Evolutionary conservation across 2,888 invertebrate genomes (phyloP).

Genomic region (Panzeria rudis): DNA sequence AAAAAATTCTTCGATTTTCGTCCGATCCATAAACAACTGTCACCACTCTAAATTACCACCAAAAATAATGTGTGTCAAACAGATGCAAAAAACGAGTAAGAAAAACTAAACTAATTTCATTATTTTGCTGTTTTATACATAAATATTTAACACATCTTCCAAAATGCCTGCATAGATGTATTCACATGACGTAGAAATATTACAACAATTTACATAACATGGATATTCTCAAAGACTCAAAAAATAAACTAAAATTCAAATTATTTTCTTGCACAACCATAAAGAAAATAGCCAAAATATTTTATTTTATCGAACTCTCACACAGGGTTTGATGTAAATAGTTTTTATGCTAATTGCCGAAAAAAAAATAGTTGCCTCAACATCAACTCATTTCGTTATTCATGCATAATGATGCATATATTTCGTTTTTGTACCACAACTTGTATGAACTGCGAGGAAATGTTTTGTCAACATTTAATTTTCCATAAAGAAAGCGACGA

Average conservation of each 20-base stretch:
- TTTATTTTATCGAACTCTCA: conserved; percentile 4
- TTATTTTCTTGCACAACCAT: conserved; percentile 41
- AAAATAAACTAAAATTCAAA: conserved; percentile 45
- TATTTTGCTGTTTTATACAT: conserved; percentile 33
- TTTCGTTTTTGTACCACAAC: conserved; percentile 1
- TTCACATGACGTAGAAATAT: conserved; percentile 23
- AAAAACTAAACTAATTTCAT: conserved; percentile 47
- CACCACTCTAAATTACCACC: conserved; percentile 22
- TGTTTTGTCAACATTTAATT: conserved; percentile 33
- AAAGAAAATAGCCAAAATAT: conserved; percentile 5
- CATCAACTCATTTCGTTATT: conserved; percentile 26
- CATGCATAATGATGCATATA: conserved; percentile 43
- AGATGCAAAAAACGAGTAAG: conserved; percentile 41
- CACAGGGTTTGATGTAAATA: conserved; percentile 8
- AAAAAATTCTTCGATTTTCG: background rate
- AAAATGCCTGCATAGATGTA: background rate
- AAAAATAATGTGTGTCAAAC: conserved; percentile 55
- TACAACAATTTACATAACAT: conserved; percentile 33
- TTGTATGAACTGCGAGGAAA: conserved; percentile 21
- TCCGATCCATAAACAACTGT: conserved; percentile 7
- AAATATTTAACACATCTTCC: conserved; percentile 7
- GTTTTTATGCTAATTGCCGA: conserved; percentile 50
- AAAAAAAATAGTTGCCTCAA: conserved; percentile 37
- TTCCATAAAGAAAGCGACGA: conserved; percentile 44
- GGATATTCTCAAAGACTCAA: background rate